These are phyloP conservation scores for Euwallacea fornicatus DNA, from an alignment of 1,140 invertebrate genomes.

Conservation along the genomic window DNA sequence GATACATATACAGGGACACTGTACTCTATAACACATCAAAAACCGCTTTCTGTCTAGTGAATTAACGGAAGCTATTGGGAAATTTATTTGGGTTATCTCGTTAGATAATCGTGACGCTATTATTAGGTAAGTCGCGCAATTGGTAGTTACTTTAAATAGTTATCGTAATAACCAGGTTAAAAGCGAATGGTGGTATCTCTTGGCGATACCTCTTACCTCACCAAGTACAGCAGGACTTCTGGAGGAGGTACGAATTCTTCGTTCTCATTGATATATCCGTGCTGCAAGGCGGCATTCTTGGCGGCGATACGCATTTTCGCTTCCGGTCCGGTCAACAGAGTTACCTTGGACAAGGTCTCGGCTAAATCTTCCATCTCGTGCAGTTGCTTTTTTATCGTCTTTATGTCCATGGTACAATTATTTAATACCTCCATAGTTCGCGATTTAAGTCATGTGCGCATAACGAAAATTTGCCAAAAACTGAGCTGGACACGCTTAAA, in stretches of 20 bases:
- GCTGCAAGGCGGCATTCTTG: conserved; percentile 57
- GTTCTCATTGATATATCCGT: conserved; percentile 50
- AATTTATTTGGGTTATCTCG: too few relatives aligned
- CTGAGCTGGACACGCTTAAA: neutral
- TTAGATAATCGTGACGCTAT: too few relatives aligned
- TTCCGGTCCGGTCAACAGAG: conserved; percentile 60
- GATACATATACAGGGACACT: too few relatives aligned
- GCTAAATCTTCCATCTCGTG: conserved; percentile 56
- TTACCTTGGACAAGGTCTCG: conserved; percentile 61
- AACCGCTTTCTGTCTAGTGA: too few relatives aligned
- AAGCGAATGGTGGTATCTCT: too few relatives aligned
- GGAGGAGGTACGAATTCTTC: conserved; percentile 61
- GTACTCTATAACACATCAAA: too few relatives aligned
- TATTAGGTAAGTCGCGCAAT: too few relatives aligned
- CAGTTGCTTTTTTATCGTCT: conserved; percentile 7
- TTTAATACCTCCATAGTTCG: too few relatives aligned
- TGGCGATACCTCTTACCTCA: conserved; percentile 57
- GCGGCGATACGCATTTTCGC: conserved; percentile 58
- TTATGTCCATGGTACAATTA: conserved; percentile 5
- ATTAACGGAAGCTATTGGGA: too few relatives aligned
- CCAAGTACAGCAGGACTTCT: conserved; percentile 63
- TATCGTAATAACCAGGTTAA: too few relatives aligned
- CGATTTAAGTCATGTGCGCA: neutral
- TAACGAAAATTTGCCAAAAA: neutral
- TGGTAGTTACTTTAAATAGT: too few relatives aligned